These are phyloP conservation scores for Menidia beryllina DNA, from an alignment of 2,113 vertebrate genomes.

Conservation along the genomic window DNA sequence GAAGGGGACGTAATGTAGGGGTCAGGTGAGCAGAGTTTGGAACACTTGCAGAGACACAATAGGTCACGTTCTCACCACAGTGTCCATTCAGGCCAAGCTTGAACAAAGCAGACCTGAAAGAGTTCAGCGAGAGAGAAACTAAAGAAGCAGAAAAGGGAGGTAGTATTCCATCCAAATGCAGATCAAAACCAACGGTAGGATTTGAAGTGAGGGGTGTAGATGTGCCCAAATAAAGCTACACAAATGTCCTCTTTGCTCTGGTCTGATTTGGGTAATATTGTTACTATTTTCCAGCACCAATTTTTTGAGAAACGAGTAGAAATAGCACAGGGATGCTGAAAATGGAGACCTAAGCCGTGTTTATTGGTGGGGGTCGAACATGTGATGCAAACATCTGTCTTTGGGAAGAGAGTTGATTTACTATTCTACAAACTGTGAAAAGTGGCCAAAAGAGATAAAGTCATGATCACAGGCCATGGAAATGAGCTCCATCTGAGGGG, in stretches of 20 bases:
- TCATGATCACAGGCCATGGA: too few relatives aligned
- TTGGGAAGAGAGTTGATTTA: too few relatives aligned
- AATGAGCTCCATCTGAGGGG: too few relatives aligned
- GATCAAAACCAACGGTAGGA: too few relatives aligned
- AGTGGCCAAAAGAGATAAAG: too few relatives aligned
- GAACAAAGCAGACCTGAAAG: slow-evolving; percentile 79
- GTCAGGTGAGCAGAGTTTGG: neutral
- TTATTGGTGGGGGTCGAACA: too few relatives aligned
- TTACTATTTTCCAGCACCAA: neutral
- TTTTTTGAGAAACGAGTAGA: neutral
- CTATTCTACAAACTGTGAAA: too few relatives aligned
- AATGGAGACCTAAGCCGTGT: too few relatives aligned
- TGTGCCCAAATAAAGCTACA: neutral
- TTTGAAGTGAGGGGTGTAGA: neutral
- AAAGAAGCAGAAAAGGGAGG: neutral
- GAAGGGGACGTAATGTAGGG: neutral
- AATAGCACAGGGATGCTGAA: neutral
- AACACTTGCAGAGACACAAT: neutral
- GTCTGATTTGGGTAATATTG: neutral
- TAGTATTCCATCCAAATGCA: neutral
- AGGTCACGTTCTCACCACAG: slow-evolving; percentile 73
- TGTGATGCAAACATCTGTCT: too few relatives aligned
- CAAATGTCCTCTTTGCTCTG: neutral
- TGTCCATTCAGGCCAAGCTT: slow-evolving; percentile 71
- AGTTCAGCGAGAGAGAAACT: neutral